These are phyloP conservation scores for Gadus macrocephalus DNA, from an alignment of 2,113 vertebrate species.

Conservation along the genomic window DNA sequence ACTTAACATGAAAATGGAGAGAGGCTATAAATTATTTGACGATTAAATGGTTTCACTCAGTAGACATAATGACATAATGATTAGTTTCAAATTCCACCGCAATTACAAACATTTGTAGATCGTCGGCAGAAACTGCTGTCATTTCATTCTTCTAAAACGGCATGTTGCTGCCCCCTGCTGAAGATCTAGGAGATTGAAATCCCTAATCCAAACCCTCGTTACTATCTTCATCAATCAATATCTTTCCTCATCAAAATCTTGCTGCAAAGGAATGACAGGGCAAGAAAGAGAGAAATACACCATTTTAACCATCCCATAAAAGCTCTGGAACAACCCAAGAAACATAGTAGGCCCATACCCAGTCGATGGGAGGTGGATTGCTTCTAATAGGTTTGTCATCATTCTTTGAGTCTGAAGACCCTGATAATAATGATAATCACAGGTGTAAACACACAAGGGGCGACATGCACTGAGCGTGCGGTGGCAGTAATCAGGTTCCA, in stretches of 20 bases:
- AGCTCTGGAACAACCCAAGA: too few relatives aligned
- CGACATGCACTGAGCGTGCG: constrained; percentile 5
- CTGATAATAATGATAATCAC: neutral
- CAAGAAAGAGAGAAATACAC: too few relatives aligned
- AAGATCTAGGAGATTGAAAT: neutral
- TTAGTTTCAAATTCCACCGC: neutral
- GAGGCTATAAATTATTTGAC: too few relatives aligned
- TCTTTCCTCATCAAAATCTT: neutral
- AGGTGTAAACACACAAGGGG: constrained; percentile 14
- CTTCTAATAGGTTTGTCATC: neutral
- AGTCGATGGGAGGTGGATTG: neutral
- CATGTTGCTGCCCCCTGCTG: constrained; percentile 63
- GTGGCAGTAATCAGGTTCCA: constrained; percentile 15
- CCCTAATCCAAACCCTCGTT: neutral
- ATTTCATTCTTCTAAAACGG: constrained; percentile 1
- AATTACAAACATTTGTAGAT: constrained; percentile 8
- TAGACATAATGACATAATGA: too few relatives aligned
- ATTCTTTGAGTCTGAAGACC: neutral
- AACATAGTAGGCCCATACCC: too few relatives aligned
- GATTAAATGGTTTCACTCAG: too few relatives aligned
- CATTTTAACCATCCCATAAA: neutral
- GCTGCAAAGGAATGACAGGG: neutral
- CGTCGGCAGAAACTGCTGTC: neutral
- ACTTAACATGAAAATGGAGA: too few relatives aligned
- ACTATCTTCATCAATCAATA: too few relatives aligned